These are phyloP conservation scores for Hypsibius dujardini DNA, from an alignment of 1,140 invertebrate genomes.

Conservation along the genomic window DNA sequence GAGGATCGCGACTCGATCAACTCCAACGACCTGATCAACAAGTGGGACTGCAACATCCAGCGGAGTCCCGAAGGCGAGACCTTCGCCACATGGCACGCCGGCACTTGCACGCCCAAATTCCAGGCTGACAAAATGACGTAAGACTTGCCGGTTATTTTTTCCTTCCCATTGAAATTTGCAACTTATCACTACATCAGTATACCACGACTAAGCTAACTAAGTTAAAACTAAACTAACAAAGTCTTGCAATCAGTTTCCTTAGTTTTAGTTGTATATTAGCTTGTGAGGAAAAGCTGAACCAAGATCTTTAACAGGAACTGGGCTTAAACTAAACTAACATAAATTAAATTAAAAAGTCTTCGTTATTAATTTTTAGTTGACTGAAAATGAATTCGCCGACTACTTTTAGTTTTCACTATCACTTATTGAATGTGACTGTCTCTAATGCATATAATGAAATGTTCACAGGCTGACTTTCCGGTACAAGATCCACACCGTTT, in stretches of 20 bases:
- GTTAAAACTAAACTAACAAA: no score
- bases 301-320: no score
- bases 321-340: no score
- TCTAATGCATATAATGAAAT: no score
- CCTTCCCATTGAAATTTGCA: background rate
- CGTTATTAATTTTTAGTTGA: no score
- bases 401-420: no score
- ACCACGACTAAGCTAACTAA: background rate
- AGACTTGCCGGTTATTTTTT: background rate
- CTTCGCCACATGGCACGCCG: constrained; percentile 7
- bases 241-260: no score
- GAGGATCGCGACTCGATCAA: background rate
- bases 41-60: constrained; percentile 3
- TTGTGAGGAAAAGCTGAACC: no score
- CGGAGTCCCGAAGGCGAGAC: constrained; percentile 4
- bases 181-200: background rate
- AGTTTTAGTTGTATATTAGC: no score
- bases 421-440: no score
- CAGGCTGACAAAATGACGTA: constrained; percentile 12
- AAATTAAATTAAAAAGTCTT: no score
- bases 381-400: no score
- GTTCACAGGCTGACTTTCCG: constrained; percentile 16
- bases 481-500: background rate
- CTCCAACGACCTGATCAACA: constrained; percentile 15
- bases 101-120: background rate